Percentiles rank a stretch among this genome's conserved stretches.
Conservation (phyloP, 2,888 invertebrate species). For the Lysandra bellargus region DNA sequence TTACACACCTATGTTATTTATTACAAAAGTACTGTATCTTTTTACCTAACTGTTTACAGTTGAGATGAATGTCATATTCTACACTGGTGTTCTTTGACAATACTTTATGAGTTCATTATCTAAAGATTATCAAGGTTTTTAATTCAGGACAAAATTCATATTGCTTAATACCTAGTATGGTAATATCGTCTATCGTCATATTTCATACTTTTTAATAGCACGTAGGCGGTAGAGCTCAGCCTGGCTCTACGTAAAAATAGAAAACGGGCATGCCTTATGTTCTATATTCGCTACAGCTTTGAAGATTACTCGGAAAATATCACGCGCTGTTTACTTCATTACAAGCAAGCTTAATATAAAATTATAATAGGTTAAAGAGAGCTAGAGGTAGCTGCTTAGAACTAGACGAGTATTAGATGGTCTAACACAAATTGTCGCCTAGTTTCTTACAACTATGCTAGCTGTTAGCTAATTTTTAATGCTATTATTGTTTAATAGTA, state of each 20-base stretch:
- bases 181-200: background rate
- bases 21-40: too few species aligned
- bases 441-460: too few species aligned
- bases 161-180: background rate
- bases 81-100: too few species aligned
- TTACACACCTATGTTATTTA: too few species aligned
- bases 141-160: background rate
- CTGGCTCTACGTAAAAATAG: background rate
- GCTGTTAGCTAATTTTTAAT: too few species aligned
- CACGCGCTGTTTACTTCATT: background rate
- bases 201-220: background rate
- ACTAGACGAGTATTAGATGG: background rate
- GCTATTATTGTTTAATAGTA: too few species aligned
- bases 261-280: background rate
- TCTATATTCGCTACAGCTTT: slow-evolving; percentile 5
- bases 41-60: too few species aligned
- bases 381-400: background rate
- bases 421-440: too few species aligned
- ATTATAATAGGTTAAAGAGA: background rate
- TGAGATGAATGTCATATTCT: too few species aligned
- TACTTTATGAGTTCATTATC: too few species aligned
- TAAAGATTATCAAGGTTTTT: too few species aligned
- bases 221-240: slow-evolving; percentile 13
- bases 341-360: background rate
- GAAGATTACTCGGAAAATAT: slow-evolving; percentile 19